Conservation (phyloP, 2,113 vertebrate genomes). For the Anhinga anhinga region DNA sequence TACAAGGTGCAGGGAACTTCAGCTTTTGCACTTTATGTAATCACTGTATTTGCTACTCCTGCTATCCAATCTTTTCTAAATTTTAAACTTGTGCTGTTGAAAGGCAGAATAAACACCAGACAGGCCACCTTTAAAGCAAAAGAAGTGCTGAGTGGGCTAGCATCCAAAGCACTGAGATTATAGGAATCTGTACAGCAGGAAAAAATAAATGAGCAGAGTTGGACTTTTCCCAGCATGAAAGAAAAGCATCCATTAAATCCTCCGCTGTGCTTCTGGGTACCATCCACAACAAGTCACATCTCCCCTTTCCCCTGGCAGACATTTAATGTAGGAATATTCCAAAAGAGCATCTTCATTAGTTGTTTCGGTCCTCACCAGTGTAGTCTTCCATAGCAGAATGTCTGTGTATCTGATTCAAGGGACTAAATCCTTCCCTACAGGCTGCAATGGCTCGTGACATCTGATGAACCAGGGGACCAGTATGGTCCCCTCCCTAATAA, state of each 20-base stretch:
- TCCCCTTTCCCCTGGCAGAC: background rate
- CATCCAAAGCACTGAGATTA: constrained; percentile 30
- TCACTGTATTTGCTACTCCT: background rate
- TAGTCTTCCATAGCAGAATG: background rate
- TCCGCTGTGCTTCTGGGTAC: background rate
- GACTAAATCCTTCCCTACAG: background rate
- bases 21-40: background rate
- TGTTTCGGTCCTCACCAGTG: background rate
- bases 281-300: background rate
- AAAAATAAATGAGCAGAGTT: background rate
- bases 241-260: background rate
- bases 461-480: background rate
- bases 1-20: background rate
- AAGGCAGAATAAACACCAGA: constrained; percentile 8
- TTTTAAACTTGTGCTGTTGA: background rate
- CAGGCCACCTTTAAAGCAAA: background rate
- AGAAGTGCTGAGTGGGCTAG: background rate
- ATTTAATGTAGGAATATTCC: background rate
- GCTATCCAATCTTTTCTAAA: background rate
- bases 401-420: background rate
- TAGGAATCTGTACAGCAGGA: background rate
- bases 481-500: background rate
- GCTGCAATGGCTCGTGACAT: background rate
- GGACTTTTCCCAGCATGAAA: background rate
- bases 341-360: background rate